Percentiles rank a stretch among this genome's conserved stretches.
These are phyloP conservation scores for Dione juno DNA, from an alignment of 2,888 invertebrate species.

Conservation along the genomic window DNA sequence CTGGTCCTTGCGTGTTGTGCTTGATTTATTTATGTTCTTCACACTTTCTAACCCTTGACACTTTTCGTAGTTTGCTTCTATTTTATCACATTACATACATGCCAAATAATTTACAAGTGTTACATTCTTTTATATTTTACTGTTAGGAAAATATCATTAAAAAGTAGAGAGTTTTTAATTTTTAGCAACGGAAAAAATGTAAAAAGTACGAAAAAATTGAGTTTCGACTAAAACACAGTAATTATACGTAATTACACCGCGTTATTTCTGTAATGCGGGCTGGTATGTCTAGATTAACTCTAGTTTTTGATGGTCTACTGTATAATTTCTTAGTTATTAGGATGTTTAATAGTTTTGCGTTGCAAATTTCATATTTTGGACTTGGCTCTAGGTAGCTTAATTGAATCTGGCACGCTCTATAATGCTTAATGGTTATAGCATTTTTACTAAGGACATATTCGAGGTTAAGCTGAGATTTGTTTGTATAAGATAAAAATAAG, in stretches of 20 bases:
- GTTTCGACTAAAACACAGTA: neutral
- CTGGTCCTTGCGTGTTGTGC: conserved; percentile 22
- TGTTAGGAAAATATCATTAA: neutral
- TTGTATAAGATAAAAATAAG: too few species aligned
- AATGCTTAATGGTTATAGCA: neutral
- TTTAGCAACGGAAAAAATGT: neutral
- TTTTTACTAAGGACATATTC: neutral
- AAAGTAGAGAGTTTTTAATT: neutral
- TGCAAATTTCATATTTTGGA: conserved; percentile 17
- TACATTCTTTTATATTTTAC: neutral
- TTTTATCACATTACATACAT: neutral
- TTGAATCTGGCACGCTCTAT: neutral
- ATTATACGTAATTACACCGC: neutral
- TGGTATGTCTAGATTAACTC: conserved; percentile 1
- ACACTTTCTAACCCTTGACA: conserved; percentile 24
- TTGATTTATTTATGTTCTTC: neutral
- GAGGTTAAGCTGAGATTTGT: neutral
- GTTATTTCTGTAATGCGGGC: neutral
- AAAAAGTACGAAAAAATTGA: neutral
- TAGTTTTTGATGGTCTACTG: neutral
- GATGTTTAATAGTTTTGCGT: conserved; percentile 1
- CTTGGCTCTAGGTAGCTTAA: neutral
- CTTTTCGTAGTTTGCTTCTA: neutral
- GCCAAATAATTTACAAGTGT: neutral
- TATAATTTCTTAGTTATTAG: conserved; percentile 7